Conservation (phyloP, 1,140 invertebrate genomes). For the Caligus rogercresseyi region DNA sequence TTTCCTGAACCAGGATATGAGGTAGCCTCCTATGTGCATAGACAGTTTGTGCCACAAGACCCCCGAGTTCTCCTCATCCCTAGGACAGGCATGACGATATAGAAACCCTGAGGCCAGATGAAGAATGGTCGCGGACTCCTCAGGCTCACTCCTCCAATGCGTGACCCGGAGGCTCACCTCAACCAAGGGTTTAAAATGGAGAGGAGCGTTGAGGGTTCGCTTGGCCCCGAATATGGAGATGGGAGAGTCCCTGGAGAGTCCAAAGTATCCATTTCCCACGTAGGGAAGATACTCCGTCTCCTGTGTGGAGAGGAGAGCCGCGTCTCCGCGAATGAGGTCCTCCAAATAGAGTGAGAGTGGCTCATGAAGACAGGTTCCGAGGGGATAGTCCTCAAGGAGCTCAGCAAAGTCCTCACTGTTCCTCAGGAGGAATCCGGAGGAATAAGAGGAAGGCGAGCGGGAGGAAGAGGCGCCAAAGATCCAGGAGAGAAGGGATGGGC, state of each 20-base stretch:
- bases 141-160: constrained; percentile 3
- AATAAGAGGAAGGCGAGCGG: neutral
- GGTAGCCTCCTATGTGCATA: constrained; percentile 60
- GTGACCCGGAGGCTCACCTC: neutral
- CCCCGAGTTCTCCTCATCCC: neutral
- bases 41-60: constrained; percentile 38
- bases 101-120: constrained; percentile 9
- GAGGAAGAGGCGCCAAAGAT: constrained; percentile 12
- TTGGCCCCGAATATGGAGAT: constrained; percentile 11
- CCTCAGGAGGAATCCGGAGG: neutral
- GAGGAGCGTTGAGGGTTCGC: constrained; percentile 9
- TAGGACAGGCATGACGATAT: neutral
- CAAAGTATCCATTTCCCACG: constrained; percentile 33
- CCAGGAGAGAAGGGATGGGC: constrained; percentile 25
- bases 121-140: constrained; percentile 15
- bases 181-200: constrained; percentile 18
- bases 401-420: neutral
- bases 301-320: constrained; percentile 13
- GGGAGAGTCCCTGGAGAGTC: constrained; percentile 23
- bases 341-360: neutral
- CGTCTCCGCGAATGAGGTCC: constrained; percentile 20
- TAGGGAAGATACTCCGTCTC: constrained; percentile 25
- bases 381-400: neutral
- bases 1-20: constrained; percentile 55
- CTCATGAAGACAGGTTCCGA: neutral